Evolutionary conservation across 2,888 invertebrate genomes (phyloP), one percentile per base, ranked within the genome.

Genomic region (Torymus tubicola): DNA sequence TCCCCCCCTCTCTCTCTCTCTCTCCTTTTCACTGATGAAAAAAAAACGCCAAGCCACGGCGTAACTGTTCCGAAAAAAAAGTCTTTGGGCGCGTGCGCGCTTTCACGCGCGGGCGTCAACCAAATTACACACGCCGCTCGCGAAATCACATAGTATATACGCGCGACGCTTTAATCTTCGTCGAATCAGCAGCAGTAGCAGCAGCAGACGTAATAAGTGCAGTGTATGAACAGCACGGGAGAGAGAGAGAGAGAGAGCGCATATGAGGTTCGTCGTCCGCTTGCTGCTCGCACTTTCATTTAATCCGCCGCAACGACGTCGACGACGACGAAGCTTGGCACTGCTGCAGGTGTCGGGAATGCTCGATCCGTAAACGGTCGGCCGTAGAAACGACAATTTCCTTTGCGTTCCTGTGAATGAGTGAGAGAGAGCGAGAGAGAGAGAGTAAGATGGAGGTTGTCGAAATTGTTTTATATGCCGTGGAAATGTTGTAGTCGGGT

Each of bases 281-380:
- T 12, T 12, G 12, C 63, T 14, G n/a, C n/a, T n/a, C 31, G 31
- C 69, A 42, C 21, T 64, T 50, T 70, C 70, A 57, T 76, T 76
- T 69, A 55, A 76, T 69, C 69, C 69, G 13, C 31, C 31, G n/a
- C 61, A n/a, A 61, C 21, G 75, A 77, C 31, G 70, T 42, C 57
- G 57, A 70, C 57, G 64, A 61, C 1, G 16, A 24, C 31, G 18
- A 52, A 21, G 71, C 42, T 18, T 24, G 50, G 57, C 69, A n/a
- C n/a, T n/a, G 57, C 57, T 24, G 52, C 80, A 74, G 78, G 65
- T 78, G 78, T 10, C 24, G 75, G 60, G 60, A 75, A 80, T 75
- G 70, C 60, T 74, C 75, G 13, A 74, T 75, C 64, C 10, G 65
- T 14, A 53, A 18, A 55, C 14, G 69, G n/a, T 11, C 14, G 31